These are phyloP conservation scores for Gibbula magus DNA, from an alignment of 2,888 invertebrate genomes.

Conservation along the genomic window DNA sequence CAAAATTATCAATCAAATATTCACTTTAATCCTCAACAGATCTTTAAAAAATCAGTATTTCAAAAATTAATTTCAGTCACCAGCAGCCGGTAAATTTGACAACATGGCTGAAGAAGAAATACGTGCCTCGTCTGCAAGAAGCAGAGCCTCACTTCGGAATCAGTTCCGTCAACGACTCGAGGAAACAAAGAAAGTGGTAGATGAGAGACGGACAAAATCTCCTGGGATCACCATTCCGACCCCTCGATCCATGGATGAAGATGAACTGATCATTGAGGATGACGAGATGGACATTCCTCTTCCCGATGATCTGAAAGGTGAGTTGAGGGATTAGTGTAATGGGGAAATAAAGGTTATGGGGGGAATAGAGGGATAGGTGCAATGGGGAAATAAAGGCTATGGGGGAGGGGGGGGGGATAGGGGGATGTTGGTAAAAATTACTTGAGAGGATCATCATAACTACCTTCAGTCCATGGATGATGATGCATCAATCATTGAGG, in stretches of 20 bases:
- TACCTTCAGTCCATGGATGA: too few species aligned
- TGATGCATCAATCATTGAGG: too few species aligned
- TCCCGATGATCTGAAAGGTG: conserved; percentile 58
- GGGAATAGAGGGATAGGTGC: background rate
- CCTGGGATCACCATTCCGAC: conserved; percentile 60
- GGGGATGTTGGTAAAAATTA: too few species aligned
- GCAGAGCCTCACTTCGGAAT: conserved; percentile 63
- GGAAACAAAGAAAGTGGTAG: conserved; percentile 59
- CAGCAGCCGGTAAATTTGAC: conserved; percentile 30
- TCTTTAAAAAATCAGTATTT: too few species aligned
- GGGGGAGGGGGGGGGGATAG: background rate
- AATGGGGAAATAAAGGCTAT: background rate
- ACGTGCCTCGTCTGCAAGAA: conserved; percentile 55
- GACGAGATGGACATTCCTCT: conserved; percentile 57
- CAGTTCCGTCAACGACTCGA: conserved; percentile 60
- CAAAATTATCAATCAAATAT: too few species aligned
- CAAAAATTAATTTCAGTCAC: too few species aligned
- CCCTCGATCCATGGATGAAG: conserved; percentile 61
- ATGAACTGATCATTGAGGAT: conserved; percentile 62
- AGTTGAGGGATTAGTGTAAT: background rate
- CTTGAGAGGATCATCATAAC: too few species aligned
- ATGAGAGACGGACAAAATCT: conserved; percentile 64
- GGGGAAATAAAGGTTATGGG: too few species aligned
- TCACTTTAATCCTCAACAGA: too few species aligned
- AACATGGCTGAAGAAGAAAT: conserved; percentile 54